Percentiles rank a stretch among this genome's conserved stretches.
Evolutionary conservation across 1,140 invertebrate species (phyloP).

Genomic region (Macrotrachela quadricornifera): DNA sequence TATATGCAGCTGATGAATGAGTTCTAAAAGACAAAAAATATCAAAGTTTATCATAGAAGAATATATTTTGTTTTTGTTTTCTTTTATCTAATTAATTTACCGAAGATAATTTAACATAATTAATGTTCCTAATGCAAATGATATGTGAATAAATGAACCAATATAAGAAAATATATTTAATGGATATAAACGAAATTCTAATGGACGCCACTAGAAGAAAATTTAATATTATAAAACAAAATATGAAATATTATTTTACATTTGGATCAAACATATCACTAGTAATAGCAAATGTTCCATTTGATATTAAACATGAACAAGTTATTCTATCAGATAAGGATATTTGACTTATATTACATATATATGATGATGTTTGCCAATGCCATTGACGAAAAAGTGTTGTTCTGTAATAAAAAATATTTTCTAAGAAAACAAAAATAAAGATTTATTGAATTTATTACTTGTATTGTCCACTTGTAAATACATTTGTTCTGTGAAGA

Average conservation of each 20-base stretch:
- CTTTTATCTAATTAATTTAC: too few species aligned
- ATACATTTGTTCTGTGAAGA: not conserved
- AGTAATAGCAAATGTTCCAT: conserved; percentile 3
- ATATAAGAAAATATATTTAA: conserved; percentile 27
- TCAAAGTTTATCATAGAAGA: too few species aligned
- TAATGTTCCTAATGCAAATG: not conserved
- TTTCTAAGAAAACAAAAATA: not conserved
- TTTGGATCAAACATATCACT: conserved; percentile 8
- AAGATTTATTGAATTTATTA: not conserved
- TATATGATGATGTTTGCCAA: not conserved
- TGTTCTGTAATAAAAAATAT: not conserved
- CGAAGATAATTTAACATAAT: not conserved
- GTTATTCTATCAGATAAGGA: not conserved
- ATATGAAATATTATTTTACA: not conserved
- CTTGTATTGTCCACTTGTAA: not conserved
- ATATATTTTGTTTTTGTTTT: too few species aligned
- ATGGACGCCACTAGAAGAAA: conserved; percentile 24
- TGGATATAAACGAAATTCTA: conserved; percentile 18
- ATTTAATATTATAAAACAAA: too few species aligned
- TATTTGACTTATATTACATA: not conserved
- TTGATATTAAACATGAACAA: not conserved
- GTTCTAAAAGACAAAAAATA: too few species aligned
- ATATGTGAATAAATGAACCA: conserved; percentile 19
- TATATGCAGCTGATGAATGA: not conserved
- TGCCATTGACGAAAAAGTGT: not conserved